These are phyloP conservation scores for Archaeoteleia sp. DNA, from an alignment of 2,888 invertebrate species.

Conservation along the genomic window DNA sequence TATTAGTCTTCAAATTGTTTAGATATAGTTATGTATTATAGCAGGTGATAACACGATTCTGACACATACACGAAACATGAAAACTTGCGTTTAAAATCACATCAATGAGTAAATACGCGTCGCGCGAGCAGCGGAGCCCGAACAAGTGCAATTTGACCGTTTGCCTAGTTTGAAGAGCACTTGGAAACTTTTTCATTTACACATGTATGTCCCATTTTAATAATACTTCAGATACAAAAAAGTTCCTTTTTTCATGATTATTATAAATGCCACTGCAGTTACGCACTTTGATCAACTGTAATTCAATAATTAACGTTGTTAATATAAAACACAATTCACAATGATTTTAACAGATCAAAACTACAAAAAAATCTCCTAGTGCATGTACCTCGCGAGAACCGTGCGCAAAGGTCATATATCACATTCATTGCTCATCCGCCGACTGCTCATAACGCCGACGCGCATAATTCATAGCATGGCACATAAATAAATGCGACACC, in stretches of 20 bases:
- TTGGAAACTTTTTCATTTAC: slow-evolving; percentile 21
- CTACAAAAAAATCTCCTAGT: background rate
- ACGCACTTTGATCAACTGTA: background rate
- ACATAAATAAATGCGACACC: slow-evolving; percentile 69
- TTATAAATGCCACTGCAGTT: slow-evolving; percentile 7
- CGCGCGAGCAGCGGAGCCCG: slow-evolving; percentile 51
- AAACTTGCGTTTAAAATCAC: slow-evolving; percentile 71
- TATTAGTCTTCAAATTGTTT: slow-evolving; percentile 58
- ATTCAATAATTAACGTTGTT: background rate
- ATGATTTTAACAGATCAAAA: slow-evolving; percentile 4
- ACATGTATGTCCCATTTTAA: too few relatives aligned
- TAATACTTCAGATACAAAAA: too few relatives aligned
- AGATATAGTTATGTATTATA: slow-evolving; percentile 61
- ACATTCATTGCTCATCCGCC: slow-evolving; percentile 30
- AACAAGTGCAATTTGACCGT: slow-evolving; percentile 36
- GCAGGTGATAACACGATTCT: slow-evolving; percentile 67
- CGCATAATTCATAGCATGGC: slow-evolving; percentile 59
- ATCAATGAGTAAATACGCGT: slow-evolving; percentile 67
- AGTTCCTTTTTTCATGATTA: slow-evolving; percentile 5
- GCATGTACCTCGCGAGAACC: slow-evolving; percentile 10
- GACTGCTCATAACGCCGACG: slow-evolving; percentile 47
- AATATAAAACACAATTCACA: too few relatives aligned
- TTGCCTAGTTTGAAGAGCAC: slow-evolving; percentile 20
- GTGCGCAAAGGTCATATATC: slow-evolving; percentile 34
- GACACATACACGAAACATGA: slow-evolving; percentile 72